These are phyloP conservation scores for Chroicocephalus ridibundus DNA, from an alignment of 2,113 vertebrate genomes.

Conservation along the genomic window DNA sequence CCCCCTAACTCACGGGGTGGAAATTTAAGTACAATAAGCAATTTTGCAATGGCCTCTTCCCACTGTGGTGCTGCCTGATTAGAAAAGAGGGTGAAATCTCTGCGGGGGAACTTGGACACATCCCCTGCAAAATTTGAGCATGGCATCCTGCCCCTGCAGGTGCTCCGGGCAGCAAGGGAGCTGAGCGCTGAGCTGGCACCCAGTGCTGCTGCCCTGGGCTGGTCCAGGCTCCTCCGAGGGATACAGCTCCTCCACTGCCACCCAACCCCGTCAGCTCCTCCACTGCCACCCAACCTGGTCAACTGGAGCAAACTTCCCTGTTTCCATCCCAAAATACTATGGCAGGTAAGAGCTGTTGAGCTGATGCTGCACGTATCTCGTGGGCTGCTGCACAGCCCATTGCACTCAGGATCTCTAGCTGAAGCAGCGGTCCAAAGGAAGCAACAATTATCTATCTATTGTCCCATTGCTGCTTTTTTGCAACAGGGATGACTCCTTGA, in stretches of 20 bases:
- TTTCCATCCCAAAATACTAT: not conserved
- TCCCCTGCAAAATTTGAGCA: not conserved
- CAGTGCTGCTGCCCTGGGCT: not conserved
- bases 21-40: not conserved
- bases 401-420: not conserved
- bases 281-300: not conserved
- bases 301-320: not conserved
- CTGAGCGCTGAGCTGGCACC: not conserved
- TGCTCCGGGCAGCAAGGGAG: not conserved
- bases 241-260: not conserved
- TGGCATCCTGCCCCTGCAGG: not conserved
- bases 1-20: not conserved
- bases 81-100: not conserved
- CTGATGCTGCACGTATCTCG: fast-evolving
- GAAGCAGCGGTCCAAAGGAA: not conserved
- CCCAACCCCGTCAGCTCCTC: not conserved
- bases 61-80: not conserved
- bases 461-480: not conserved
- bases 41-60: not conserved
- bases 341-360: not conserved
- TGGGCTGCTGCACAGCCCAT: not conserved
- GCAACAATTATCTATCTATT: not conserved
- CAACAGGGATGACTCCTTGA: slow-evolving; percentile 21
- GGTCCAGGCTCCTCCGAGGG: not conserved
- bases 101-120: fast-evolving